phyloP scores from a whole-genome alignment of 2,797 vertebrate species.

The Pangasius larnaudii region DNA sequence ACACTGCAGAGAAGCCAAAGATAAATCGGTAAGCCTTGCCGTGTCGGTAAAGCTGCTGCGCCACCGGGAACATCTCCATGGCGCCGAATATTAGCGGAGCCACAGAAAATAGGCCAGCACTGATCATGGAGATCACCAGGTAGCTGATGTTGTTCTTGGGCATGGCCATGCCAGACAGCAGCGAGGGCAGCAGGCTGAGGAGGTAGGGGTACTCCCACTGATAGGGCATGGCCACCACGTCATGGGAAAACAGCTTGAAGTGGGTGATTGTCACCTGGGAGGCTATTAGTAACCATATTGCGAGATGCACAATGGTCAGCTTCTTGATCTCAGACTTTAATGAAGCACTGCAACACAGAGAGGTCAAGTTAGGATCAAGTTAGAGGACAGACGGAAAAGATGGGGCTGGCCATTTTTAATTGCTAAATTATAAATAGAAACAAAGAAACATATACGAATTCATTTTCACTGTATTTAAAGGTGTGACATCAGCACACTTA shows the following conservation, averaged over 20 bases:
- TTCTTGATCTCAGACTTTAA: slow-evolving; percentile 89
- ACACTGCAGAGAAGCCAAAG: slow-evolving; percentile 93
- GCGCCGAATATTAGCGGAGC: slow-evolving; percentile 94
- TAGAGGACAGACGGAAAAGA: background rate
- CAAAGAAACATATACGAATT: background rate
- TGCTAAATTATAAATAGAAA: background rate
- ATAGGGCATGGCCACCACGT: slow-evolving; percentile 90
- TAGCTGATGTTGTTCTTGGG: slow-evolving; percentile 98
- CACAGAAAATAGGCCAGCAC: slow-evolving; percentile 90
- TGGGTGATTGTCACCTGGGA: slow-evolving; percentile 88
- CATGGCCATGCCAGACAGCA: slow-evolving; percentile 88
- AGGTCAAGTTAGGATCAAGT: background rate
- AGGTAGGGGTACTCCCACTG: slow-evolving; percentile 98
- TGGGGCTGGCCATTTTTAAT: background rate
- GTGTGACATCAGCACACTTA: background rate
- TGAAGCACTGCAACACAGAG: slow-evolving; percentile 63
- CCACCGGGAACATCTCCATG: slow-evolving; percentile 98
- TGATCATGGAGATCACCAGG: slow-evolving; percentile 96
- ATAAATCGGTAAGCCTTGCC: slow-evolving; percentile 97
- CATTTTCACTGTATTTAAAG: background rate
- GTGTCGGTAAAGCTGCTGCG: slow-evolving; percentile 93
- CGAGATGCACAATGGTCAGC: slow-evolving; percentile 87
- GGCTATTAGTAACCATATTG: slow-evolving; percentile 89
- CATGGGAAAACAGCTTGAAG: slow-evolving; percentile 85
- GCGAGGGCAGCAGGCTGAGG: slow-evolving; percentile 87